Evolutionary conservation across 2,888 invertebrate species (phyloP).

Genomic region (Tachina lurida): DNA sequence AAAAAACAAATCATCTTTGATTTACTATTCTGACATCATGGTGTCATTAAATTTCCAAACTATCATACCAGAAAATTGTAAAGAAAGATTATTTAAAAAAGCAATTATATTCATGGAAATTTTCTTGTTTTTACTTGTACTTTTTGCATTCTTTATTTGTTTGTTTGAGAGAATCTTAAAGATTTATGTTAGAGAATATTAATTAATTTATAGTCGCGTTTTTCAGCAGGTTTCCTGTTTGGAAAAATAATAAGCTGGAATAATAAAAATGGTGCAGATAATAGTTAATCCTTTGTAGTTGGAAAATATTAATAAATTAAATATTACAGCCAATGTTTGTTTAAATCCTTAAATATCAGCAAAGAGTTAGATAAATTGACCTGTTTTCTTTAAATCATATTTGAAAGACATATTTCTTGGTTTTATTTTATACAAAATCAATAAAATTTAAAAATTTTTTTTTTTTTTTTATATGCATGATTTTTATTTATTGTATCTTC

Average conservation of each 20-base stretch:
- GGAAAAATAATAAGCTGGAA: background rate
- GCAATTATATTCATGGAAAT: slow-evolving; percentile 11
- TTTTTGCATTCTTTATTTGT: background rate
- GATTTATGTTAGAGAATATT: slow-evolving; percentile 51
- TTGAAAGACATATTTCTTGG: too few relatives aligned
- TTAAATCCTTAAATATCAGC: too few relatives aligned
- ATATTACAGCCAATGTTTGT: too few relatives aligned
- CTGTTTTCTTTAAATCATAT: too few relatives aligned
- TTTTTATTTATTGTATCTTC: too few relatives aligned
- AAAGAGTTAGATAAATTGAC: too few relatives aligned
- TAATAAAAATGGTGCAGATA: too few relatives aligned
- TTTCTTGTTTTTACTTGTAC: background rate
- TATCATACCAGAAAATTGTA: slow-evolving; percentile 26
- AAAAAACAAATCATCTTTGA: slow-evolving; percentile 44
- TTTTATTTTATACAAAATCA: too few relatives aligned
- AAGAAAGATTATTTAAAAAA: slow-evolving; percentile 29
- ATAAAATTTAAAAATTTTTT: too few relatives aligned
- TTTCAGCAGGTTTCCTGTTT: background rate
- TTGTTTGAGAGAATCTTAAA: slow-evolving; percentile 23
- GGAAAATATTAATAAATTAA: too few relatives aligned
- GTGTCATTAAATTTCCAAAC: slow-evolving; percentile 60
- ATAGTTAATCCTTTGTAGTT: too few relatives aligned
- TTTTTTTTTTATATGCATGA: too few relatives aligned
- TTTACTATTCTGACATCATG: slow-evolving; percentile 54
- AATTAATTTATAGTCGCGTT: slow-evolving; percentile 57